These are phyloP conservation scores for Andrena trimmerana DNA, from an alignment of 2,888 invertebrate genomes.

Conservation along the genomic window DNA sequence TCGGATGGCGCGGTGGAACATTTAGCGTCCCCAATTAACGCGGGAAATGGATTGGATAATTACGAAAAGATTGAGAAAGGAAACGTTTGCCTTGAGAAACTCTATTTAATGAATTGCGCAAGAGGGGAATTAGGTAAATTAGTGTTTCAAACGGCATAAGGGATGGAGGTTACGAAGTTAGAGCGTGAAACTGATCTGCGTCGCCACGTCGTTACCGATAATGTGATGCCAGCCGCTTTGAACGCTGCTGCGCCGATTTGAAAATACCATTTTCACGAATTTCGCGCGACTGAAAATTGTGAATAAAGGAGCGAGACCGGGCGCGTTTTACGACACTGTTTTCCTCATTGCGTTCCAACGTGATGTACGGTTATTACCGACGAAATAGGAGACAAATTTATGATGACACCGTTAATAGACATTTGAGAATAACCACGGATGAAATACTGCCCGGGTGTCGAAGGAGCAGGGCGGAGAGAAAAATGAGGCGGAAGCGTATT, in stretches of 20 bases:
- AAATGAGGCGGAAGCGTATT: constrained; percentile 55
- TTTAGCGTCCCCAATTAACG: constrained; percentile 50
- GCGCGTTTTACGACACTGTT: constrained; percentile 43
- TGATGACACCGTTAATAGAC: constrained; percentile 52
- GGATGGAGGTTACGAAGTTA: background rate
- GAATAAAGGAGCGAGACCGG: background rate
- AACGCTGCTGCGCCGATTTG: background rate
- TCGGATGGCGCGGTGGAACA: constrained; percentile 14
- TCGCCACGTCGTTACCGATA: background rate
- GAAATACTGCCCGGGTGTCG: constrained; percentile 51
- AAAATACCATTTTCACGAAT: background rate
- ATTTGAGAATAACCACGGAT: constrained; percentile 53
- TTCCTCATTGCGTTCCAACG: constrained; percentile 36
- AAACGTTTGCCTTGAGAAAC: constrained; percentile 22
- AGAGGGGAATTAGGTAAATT: constrained; percentile 27
- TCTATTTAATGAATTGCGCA: constrained; percentile 14
- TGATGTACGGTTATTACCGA: constrained; percentile 43
- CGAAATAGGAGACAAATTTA: constrained; percentile 59
- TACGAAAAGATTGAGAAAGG: constrained; percentile 32
- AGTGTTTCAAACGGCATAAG: background rate
- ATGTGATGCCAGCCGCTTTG: background rate
- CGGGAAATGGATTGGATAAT: constrained; percentile 34
- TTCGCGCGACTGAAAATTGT: background rate
- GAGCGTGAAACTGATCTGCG: background rate
- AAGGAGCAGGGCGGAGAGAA: constrained; percentile 35